A percentile compares a stretch with the other conserved stretches of the same genome.
phyloP scores from a whole-genome alignment of 1,140 invertebrate genomes.

The Drosophila ananassae region DNA sequence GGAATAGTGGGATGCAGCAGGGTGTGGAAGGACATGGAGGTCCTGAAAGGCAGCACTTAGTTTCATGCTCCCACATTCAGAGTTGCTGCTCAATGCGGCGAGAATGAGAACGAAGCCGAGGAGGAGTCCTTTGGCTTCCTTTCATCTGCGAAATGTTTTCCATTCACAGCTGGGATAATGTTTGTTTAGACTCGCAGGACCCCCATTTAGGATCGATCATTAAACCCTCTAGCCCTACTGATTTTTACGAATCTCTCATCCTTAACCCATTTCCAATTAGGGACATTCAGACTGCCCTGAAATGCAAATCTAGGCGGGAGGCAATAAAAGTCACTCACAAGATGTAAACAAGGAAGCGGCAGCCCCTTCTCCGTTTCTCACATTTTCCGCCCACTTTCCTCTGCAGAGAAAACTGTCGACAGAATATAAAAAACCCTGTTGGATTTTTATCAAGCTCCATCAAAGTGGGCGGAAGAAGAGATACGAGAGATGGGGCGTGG shows the following conservation, averaged over 20 bases:
- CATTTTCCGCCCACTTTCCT: not conserved
- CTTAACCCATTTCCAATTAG: slow-evolving; percentile 1
- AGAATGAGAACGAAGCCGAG: slow-evolving; percentile 27
- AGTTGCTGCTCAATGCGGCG: slow-evolving; percentile 59
- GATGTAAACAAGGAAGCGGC: slow-evolving; percentile 42
- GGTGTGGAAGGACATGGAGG: not conserved
- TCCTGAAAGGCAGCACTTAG: slow-evolving; percentile 58
- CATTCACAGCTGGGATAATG: not conserved
- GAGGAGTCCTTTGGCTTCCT: not conserved
- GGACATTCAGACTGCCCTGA: not conserved
- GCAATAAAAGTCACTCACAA: slow-evolving; percentile 53
- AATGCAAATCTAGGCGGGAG: slow-evolving; percentile 41
- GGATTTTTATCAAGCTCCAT: slow-evolving; percentile 25
- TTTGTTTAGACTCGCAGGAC: not conserved
- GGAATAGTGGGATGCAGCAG: not conserved
- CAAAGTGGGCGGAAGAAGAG: slow-evolving; percentile 13
- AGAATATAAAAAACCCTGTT: slow-evolving; percentile 13
- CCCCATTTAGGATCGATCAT: slow-evolving; percentile 1
- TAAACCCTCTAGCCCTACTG: not conserved
- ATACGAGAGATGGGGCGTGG: slow-evolving; percentile 6
- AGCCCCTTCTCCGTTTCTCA: not conserved
- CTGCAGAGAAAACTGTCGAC: not conserved
- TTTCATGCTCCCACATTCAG: slow-evolving; percentile 53
- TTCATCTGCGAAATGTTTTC: not conserved
- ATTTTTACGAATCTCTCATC: no score